Percentiles rank a stretch among this genome's conserved stretches.
Conservation (phyloP, 2,888 invertebrate genomes). For the Perizoma flavofasciatum region DNA sequence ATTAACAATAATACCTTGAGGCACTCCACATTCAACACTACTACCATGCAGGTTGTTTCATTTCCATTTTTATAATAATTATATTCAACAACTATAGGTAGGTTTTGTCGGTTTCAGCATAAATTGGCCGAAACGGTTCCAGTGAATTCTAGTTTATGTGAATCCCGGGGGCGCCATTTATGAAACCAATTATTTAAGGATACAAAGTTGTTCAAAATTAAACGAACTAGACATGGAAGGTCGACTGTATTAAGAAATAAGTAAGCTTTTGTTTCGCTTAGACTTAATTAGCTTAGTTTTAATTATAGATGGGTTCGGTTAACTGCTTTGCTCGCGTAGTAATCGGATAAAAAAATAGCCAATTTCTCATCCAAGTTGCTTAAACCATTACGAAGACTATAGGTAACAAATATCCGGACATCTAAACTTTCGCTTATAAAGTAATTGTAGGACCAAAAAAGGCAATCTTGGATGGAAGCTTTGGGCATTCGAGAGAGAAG, state of each 20-base stretch:
- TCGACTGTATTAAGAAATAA: slow-evolving; percentile 1
- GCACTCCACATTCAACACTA: neutral
- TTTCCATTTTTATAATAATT: slow-evolving; percentile 36
- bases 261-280: neutral
- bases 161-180: slow-evolving; percentile 48
- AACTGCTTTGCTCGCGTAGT: too few species aligned
- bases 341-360: too few species aligned
- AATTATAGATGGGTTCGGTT: too few species aligned
- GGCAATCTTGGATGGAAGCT: too few species aligned
- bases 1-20: too few species aligned
- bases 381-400: too few species aligned
- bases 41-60: slow-evolving; percentile 17
- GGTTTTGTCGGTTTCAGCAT: slow-evolving; percentile 28
- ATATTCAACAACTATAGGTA: slow-evolving; percentile 29
- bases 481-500: too few species aligned
- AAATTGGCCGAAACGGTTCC: slow-evolving; percentile 42
- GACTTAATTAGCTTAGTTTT: too few species aligned
- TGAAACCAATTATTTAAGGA: slow-evolving; percentile 47
- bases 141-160: slow-evolving; percentile 46
- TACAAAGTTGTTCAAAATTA: slow-evolving; percentile 37
- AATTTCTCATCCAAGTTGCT: too few species aligned
- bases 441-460: too few species aligned
- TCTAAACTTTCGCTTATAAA: too few species aligned
- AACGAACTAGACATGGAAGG: slow-evolving; percentile 13
- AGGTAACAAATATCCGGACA: too few species aligned